Base-by-base conservation (phyloP, 2,888 invertebrate species). In the Tribolium freemani region DNA sequence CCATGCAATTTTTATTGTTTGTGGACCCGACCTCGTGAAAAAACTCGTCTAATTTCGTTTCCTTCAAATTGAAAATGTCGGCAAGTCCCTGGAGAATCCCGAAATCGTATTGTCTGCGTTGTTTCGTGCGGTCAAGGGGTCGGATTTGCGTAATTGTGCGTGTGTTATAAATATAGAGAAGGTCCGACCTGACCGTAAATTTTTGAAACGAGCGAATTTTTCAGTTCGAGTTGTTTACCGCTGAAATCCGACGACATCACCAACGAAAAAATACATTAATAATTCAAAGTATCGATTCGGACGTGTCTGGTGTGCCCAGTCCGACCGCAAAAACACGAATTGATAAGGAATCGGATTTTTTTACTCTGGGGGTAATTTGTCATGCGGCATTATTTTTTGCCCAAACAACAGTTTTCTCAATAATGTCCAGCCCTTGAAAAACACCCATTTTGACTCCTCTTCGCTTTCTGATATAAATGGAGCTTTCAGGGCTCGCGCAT, bases 241-340 rank as follows among this genome's bases (percentile, higher is more conserved):
- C 26, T 26, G 26, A 38, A 38, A 38, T 38, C 38, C 38, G n/a
- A 38, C 21, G 13, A 10, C 31, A 60, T 44, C 13, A 64, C 38
- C 8, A 38, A 5, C 3, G 38, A 8, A 74, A 46, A 64, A 64
- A 72, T 61, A 71, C 61, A 73, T 77, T 70, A 77, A 77, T 77
- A 74, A 77, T 75, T 75, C 75, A 74, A 60, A 60, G 38, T 64
- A 77, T 75, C 74, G 74, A 74, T 77, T 73, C 58, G 53, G 71
- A 48, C 71, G 72, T 71, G 38, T 38, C 71, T 71, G 71, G 75
- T 72, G 5, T 48, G 46, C 31, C 56, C 56, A 1, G 66, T 57
- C 11, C 38, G 16, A 45, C 31, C 26, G 26, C 51, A 63, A 51
- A 63, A 63, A 63, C 50, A 63, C 31, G 66, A 66, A 58, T 60